phyloP scores from a whole-genome alignment of 2,888 invertebrate species.

The Sarcophaga subvicina region DNA sequence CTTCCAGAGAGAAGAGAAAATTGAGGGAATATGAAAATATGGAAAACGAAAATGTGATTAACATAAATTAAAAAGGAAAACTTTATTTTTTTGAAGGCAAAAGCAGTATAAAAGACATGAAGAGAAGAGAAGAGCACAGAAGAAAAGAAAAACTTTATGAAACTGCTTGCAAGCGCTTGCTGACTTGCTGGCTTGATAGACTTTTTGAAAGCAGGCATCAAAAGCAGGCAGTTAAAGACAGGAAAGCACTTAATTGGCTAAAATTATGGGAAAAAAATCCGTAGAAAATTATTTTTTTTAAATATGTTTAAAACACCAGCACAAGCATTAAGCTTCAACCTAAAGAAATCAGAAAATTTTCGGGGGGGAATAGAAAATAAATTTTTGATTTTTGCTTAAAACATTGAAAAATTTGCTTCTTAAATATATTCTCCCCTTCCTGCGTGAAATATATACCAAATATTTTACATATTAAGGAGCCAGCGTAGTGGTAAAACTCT shows the following conservation, averaged over 20 bases:
- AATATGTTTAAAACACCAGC: no score
- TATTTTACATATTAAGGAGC: no score
- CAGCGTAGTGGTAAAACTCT: constrained; percentile 72
- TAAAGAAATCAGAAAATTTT: no score
- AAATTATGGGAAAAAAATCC: no score
- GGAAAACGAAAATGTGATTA: constrained; percentile 62
- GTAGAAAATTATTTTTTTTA: no score
- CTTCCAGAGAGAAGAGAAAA: constrained; percentile 6
- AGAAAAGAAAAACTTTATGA: background rate
- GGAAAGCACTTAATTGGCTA: no score
- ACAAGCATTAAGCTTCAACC: no score
- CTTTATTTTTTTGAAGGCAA: background rate
- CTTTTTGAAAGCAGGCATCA: constrained; percentile 25
- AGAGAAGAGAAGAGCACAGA: background rate
- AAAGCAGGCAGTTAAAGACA: constrained; percentile 10
- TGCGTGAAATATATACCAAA: no score
- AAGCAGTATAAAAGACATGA: constrained; percentile 5
- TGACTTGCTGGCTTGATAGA: background rate
- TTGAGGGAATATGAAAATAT: background rate
- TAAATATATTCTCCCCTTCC: no score
- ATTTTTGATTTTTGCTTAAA: no score
- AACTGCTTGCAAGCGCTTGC: background rate
- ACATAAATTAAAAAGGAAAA: constrained; percentile 56
- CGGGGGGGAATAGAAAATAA: no score
- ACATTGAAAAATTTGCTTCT: no score